These are phyloP conservation scores for Meriones psammophilus DNA, from an alignment of 2,797 vertebrate genomes.

Conservation along the genomic window DNA sequence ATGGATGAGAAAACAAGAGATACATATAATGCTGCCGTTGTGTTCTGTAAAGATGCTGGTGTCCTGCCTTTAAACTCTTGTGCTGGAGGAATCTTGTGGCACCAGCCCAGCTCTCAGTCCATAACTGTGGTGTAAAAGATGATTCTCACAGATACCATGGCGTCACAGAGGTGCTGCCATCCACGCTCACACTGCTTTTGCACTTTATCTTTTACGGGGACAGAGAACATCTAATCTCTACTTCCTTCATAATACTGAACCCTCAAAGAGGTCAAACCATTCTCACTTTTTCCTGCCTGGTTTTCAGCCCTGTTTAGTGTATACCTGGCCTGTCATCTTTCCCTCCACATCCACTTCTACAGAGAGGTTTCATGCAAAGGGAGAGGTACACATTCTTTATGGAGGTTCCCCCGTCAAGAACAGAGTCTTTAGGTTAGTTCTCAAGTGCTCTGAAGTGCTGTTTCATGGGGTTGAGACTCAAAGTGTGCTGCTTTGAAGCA, in stretches of 20 bases:
- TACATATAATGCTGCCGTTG: accelerated
- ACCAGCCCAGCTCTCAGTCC: background rate
- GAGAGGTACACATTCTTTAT: background rate
- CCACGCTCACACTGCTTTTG: background rate
- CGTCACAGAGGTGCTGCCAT: background rate
- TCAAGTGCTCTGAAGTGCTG: background rate
- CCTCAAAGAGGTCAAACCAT: background rate
- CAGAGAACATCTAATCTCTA: background rate
- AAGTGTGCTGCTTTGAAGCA: too few relatives aligned
- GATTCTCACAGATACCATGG: background rate
- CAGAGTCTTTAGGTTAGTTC: background rate
- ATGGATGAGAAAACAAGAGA: background rate
- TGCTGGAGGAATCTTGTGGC: background rate
- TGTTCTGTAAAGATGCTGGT: background rate
- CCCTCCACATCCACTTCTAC: background rate
- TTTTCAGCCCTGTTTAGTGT: accelerated
- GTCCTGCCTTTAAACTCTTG: background rate
- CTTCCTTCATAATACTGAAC: background rate
- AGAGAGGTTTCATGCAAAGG: background rate
- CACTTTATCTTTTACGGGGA: background rate
- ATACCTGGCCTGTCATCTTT: background rate
- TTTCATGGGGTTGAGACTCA: background rate
- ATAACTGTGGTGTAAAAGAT: background rate
- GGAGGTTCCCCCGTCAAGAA: too few relatives aligned
- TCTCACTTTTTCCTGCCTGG: background rate